Conservation (phyloP, 2,888 invertebrate genomes). For the Odiellus spinosus region DNA sequence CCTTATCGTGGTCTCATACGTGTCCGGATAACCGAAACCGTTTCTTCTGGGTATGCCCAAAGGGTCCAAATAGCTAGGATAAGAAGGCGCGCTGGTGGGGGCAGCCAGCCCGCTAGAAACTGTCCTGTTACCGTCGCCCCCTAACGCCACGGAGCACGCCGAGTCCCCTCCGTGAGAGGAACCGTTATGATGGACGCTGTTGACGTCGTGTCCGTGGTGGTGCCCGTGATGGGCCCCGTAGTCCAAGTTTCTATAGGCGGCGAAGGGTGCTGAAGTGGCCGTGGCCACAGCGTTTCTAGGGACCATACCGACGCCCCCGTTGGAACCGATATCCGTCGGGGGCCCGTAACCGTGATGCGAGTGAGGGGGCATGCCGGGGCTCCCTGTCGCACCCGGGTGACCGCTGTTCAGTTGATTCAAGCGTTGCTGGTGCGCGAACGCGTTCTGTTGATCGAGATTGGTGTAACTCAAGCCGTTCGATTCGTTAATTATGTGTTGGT, state of each 20-base stretch:
- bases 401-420: neutral
- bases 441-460: slow-evolving; percentile 46
- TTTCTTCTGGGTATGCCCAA: slow-evolving; percentile 16
- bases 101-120: slow-evolving; percentile 7
- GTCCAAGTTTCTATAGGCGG: slow-evolving; percentile 19
- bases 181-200: neutral
- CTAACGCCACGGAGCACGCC: slow-evolving; percentile 9
- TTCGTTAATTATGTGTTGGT: slow-evolving; percentile 18
- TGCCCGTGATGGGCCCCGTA: slow-evolving; percentile 8
- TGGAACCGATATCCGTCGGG: neutral
- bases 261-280: slow-evolving; percentile 24
- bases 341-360: slow-evolving; percentile 2
- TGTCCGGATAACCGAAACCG: slow-evolving; percentile 15
- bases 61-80: slow-evolving; percentile 18
- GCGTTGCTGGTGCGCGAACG: slow-evolving; percentile 13
- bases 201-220: slow-evolving; percentile 5
- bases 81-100: slow-evolving; percentile 12
- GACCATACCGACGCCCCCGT: slow-evolving; percentile 1
- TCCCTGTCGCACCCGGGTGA: slow-evolving; percentile 3
- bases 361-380: slow-evolving; percentile 2
- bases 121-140: slow-evolving; percentile 10
- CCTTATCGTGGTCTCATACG: slow-evolving; percentile 10
- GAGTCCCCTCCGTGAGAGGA: neutral
- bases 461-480: slow-evolving; percentile 69
- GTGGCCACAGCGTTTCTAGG: slow-evolving; percentile 5